These are phyloP conservation scores for Dicentrarchus labrax DNA, from an alignment of 2,113 vertebrate species.

Conservation along the genomic window DNA sequence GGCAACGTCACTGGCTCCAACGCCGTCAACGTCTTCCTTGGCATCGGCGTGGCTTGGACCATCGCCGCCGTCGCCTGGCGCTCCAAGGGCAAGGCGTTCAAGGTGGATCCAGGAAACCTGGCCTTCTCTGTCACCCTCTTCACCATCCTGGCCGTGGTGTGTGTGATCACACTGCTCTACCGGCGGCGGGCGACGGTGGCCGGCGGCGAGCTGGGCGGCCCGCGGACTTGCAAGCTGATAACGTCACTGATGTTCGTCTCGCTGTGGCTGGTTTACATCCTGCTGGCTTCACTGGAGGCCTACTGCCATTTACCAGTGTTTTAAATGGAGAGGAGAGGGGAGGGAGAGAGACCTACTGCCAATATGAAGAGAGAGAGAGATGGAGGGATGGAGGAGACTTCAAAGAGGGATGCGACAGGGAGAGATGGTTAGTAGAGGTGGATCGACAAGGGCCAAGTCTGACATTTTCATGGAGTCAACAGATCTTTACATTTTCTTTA, in stretches of 20 bases:
- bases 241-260: constrained; percentile 82
- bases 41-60: constrained; percentile 89
- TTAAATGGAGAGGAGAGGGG: constrained; percentile 58
- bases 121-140: constrained; percentile 89
- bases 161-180: constrained; percentile 82
- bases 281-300: constrained; percentile 87
- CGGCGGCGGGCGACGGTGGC: constrained; percentile 82
- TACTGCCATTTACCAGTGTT: constrained; percentile 86
- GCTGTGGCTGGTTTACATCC: constrained; percentile 88
- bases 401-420: not conserved
- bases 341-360: constrained; percentile 50
- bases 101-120: constrained; percentile 86
- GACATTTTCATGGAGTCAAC: not conserved
- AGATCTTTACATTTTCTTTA: not conserved
- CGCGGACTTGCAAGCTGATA: constrained; percentile 84
- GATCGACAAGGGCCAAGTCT: not conserved
- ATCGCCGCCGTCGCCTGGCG: constrained; percentile 87
- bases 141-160: constrained; percentile 84
- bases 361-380: constrained; percentile 18
- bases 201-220: constrained; percentile 87
- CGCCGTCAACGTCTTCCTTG: constrained; percentile 89
- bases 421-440: not conserved
- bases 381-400: not conserved
- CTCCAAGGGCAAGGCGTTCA: constrained; percentile 80
- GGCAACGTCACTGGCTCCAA: constrained; percentile 89